Evolutionary conservation across 2,797 vertebrate genomes (phyloP).

Genomic region (Melanotaenia pygmaea): DNA sequence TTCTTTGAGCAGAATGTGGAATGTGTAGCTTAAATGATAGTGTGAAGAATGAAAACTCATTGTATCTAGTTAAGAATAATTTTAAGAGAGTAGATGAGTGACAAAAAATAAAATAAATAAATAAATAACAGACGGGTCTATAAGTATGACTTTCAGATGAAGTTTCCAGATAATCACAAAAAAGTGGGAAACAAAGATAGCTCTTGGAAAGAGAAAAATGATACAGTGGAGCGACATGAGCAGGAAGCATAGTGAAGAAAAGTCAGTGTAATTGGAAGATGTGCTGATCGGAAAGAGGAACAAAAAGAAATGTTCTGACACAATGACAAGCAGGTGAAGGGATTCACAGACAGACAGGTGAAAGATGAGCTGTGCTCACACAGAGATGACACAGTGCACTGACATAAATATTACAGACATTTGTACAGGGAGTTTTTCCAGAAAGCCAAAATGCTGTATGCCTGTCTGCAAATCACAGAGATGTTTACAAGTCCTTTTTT

Average conservation of each 20-base stretch:
- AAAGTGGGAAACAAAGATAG: slow-evolving; percentile 48
- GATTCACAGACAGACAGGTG: slow-evolving; percentile 35
- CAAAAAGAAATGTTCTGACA: slow-evolving; percentile 31
- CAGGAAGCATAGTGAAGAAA: slow-evolving; percentile 35
- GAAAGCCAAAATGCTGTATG: slow-evolving; percentile 1
- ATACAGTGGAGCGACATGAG: slow-evolving; percentile 48
- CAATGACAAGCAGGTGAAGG: slow-evolving; percentile 24
- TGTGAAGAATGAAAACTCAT: neutral
- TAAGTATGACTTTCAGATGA: slow-evolving; percentile 25
- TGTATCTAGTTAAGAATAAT: neutral
- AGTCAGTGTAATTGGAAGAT: slow-evolving; percentile 62
- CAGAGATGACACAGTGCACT: neutral
- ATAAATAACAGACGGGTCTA: neutral
- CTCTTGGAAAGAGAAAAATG: slow-evolving; percentile 55
- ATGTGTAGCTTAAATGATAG: neutral
- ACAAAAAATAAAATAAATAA: neutral
- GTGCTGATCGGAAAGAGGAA: slow-evolving; percentile 43
- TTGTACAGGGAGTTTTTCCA: neutral
- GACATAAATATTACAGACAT: slow-evolving; percentile 20
- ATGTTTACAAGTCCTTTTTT: too few relatives aligned
- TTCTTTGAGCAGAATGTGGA: neutral
- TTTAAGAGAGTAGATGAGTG: neutral
- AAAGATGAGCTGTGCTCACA: slow-evolving; percentile 25
- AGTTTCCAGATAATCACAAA: slow-evolving; percentile 38
- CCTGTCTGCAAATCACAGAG: neutral